Percentiles rank a stretch among this genome's conserved stretches.
phyloP scores from a whole-genome alignment of 2,888 invertebrate genomes.

The Ectemnius continuus region DNA sequence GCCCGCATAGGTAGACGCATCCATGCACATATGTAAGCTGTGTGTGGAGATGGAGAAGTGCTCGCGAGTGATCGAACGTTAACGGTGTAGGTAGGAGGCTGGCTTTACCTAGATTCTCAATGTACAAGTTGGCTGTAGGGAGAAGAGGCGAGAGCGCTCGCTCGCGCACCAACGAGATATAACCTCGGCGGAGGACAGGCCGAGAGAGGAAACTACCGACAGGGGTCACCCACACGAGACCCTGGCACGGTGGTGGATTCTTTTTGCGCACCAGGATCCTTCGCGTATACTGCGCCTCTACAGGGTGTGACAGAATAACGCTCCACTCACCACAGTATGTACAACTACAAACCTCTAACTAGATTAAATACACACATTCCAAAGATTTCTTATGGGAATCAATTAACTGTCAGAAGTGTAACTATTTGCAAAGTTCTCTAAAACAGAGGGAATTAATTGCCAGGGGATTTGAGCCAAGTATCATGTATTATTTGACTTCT shows the following conservation, averaged over 20 bases:
- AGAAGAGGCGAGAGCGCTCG: neutral
- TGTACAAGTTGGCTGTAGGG: slow-evolving; percentile 14
- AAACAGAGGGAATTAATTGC: no score
- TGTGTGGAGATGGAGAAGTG: slow-evolving; percentile 61
- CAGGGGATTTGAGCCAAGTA: no score
- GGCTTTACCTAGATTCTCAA: slow-evolving; percentile 61
- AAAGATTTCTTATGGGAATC: no score
- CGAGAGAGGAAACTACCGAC: slow-evolving; percentile 42
- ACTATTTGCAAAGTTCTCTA: no score
- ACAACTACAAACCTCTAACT: no score
- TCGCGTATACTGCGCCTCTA: no score
- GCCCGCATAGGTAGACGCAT: slow-evolving; percentile 40
- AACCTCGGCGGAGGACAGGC: slow-evolving; percentile 1
- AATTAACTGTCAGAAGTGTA: no score
- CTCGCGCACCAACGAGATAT: neutral
- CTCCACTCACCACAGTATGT: no score
- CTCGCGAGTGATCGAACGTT: slow-evolving; percentile 68
- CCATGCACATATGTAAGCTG: slow-evolving; percentile 42
- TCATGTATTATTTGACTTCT: no score
- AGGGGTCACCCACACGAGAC: slow-evolving; percentile 51
- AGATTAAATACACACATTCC: no score
- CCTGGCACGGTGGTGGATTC: slow-evolving; percentile 25
- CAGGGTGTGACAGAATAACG: no score
- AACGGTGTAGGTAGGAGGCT: slow-evolving; percentile 65
- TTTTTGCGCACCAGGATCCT: slow-evolving; percentile 38